Evolutionary conservation across 30 jellyfish, hydroid and myxozoan species (phyloP), one percentile per base, ranked within the genome.

Genomic region (Cassiopea xamachana): DNA sequence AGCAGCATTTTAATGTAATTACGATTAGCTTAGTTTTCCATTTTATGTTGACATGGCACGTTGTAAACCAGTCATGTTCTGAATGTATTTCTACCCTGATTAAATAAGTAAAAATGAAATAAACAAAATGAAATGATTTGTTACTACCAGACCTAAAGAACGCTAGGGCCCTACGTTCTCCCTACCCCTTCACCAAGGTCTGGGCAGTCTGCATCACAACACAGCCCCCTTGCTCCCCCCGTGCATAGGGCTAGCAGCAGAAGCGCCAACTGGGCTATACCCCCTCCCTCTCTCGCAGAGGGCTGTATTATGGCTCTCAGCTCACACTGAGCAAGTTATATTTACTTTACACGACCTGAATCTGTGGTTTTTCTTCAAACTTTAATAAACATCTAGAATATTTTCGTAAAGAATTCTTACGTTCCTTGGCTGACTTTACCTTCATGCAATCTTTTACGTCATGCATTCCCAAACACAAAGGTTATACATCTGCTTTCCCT

Each of bases 61-160:
- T n/a, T n/a, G n/a, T n/a, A n/a, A n/a, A n/a, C n/a, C n/a, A n/a
- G n/a, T n/a, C n/a, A n/a, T n/a, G n/a, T n/a, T n/a, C n/a, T n/a
- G n/a, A n/a, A n/a, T n/a, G n/a, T n/a, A n/a, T n/a, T n/a, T n/a
- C n/a, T n/a, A n/a, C n/a, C n/a, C n/a, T n/a, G n/a, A n/a, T n/a
- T n/a, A n/a, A n/a, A n/a, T n/a, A n/a, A n/a, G n/a, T n/a, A n/a
- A n/a, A n/a, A n/a, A n/a, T n/a, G n/a, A n/a, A n/a, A n/a, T n/a
- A n/a, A n/a, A n/a, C n/a, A n/a, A n/a, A n/a, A n/a, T n/a, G n/a
- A 86, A 72, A 86, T 50, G 93, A 86, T 72, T 86, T 86, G 93
- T 86, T 74, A 86, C 93, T 75, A 16, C 87, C 93, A 44, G 88
- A 86, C 27, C 73, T 81, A 86, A 86, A 86, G 48, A 86, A 62